phyloP scores from a whole-genome alignment of 2,797 vertebrate species.

The Melanotaenia boesemani region DNA sequence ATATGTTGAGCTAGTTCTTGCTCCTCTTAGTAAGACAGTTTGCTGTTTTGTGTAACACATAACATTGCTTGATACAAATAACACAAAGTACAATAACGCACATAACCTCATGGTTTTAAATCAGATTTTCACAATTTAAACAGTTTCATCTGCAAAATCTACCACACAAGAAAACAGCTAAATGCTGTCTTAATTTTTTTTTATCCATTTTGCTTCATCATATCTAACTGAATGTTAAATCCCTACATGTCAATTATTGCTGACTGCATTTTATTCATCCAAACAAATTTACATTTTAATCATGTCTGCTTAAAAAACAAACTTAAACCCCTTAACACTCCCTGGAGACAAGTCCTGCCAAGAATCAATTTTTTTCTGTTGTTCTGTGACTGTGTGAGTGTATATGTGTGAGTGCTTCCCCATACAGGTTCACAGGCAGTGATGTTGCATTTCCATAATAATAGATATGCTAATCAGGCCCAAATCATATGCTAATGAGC shows the following conservation, averaged over 20 bases:
- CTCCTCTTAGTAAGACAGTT: background rate
- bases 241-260: background rate
- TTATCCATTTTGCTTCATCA: background rate
- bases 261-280: background rate
- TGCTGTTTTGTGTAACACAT: background rate
- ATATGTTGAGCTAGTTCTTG: background rate
- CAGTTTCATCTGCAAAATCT: background rate
- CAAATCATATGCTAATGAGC: constrained; percentile 80
- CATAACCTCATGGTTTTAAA: background rate
- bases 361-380: constrained; percentile 19
- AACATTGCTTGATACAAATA: background rate
- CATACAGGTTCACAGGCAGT: constrained; percentile 53
- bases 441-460: constrained; percentile 80
- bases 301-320: constrained; percentile 52
- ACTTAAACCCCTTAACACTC: constrained; percentile 47
- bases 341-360: constrained; percentile 35
- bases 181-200: background rate
- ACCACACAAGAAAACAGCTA: background rate
- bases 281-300: constrained; percentile 59
- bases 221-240: background rate
- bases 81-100: background rate
- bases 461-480: constrained; percentile 82
- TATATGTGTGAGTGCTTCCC: constrained; percentile 21
- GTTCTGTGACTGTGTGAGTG: background rate
- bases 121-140: background rate